phyloP scores from a whole-genome alignment of 2,888 invertebrate genomes.

The Dynastes grantii region DNA sequence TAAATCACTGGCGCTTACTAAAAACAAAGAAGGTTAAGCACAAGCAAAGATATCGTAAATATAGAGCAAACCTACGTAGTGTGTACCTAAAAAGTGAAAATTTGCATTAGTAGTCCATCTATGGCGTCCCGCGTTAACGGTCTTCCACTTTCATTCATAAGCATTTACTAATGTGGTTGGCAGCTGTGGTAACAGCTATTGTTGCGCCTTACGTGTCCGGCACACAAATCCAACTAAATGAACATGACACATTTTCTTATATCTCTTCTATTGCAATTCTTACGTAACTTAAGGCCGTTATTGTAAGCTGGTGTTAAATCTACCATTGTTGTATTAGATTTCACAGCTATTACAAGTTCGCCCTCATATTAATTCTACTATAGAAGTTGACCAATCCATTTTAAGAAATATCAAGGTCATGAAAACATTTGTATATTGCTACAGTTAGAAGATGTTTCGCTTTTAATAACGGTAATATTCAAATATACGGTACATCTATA shows the following conservation, averaged over 20 bases:
- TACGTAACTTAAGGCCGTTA: conserved; percentile 34
- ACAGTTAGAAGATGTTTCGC: neutral
- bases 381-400: conserved; percentile 10
- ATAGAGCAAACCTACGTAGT: conserved; percentile 1
- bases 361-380: neutral
- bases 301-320: conserved; percentile 20
- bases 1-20: too few species aligned
- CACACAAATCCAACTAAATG: conserved; percentile 22
- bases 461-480: too few species aligned
- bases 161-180: conserved; percentile 22
- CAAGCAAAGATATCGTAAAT: neutral
- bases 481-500: too few species aligned
- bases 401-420: conserved; percentile 18
- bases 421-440: neutral
- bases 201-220: conserved; percentile 25
- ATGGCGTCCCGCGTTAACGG: conserved; percentile 10
- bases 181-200: conserved; percentile 21
- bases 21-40: too few species aligned
- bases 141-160: conserved; percentile 43
- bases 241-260: conserved; percentile 41
- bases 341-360: conserved; percentile 14
- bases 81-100: conserved; percentile 36
- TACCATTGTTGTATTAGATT: conserved; percentile 25
- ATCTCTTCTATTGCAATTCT: conserved; percentile 37
- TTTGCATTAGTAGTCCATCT: conserved; percentile 32